Evolutionary conservation across 2,113 vertebrate genomes (phyloP), one percentile per base, ranked within the genome.

Genomic region (Misgurnus anguillicaudatus): DNA sequence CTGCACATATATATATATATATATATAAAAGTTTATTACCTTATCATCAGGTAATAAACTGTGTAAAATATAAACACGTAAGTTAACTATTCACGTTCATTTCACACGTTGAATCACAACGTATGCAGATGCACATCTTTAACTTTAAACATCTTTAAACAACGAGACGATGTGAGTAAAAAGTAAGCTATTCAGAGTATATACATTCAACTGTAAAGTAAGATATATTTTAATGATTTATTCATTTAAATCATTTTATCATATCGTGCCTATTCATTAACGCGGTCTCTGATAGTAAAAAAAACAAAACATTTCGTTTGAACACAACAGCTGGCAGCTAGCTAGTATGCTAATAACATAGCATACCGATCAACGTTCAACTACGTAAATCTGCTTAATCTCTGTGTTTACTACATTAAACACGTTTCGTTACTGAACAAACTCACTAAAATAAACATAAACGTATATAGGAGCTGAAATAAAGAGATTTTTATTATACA

Each of bases 331-430:
- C 62, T 64, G 36, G 4, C 3, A 17, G 41, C n/a, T 70, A 79
- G 65, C 66, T 48, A 51, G 19, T n/a, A 38, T 79, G 67, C 74
- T 76, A 76, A 76, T 64, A 75, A 51, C 61, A 53, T 64, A 76
- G 60, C 74, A 64, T 76, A 5, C 9, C 39, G 1, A 24, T 21
- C 21, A 51, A 62, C 45, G 24, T 64, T 14, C 45, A 47, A 51
- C 60, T 51, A 64, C 45, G 17, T 9, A 6, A 64, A 76, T 21
- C n/a, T 58, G 53, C 17, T 7, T 60, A 60, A 42, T 76, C 58
- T 64, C 48, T 39, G 72, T 48, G 45, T 76, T 64, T 64, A 65
- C 61, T 64, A 39, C 5, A 14, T 19, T 57, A 64, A 47, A 7
- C 45, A 47, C 41, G 21, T 48, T 17, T 13, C 21, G 21, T 48